Percentiles rank a stretch among this genome's conserved stretches.
Conservation (phyloP, 1,140 invertebrate species). For the Ceratina australensis region DNA sequence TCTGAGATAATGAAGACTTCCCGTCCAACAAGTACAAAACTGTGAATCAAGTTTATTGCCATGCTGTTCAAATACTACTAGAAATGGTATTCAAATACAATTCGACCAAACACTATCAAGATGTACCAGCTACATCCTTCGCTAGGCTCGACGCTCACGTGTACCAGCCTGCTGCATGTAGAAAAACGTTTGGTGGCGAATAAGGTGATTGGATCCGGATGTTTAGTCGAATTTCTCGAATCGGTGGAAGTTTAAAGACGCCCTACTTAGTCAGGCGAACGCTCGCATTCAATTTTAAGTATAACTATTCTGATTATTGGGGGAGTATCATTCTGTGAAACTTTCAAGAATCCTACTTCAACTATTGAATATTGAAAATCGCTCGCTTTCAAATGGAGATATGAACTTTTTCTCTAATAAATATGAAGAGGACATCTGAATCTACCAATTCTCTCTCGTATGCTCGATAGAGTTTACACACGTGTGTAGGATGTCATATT, state of each 20-base stretch:
- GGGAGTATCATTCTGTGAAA: neutral
- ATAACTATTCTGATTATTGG: slow-evolving; percentile 14
- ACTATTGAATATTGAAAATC: neutral
- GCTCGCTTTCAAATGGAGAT: too few relatives aligned
- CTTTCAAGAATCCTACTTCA: neutral
- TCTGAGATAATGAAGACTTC: slow-evolving; percentile 54
- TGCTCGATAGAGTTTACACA: too few relatives aligned
- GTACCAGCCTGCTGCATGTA: neutral
- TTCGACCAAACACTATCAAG: neutral
- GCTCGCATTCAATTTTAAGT: slow-evolving; percentile 5
- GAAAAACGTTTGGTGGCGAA: neutral
- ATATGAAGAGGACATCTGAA: too few relatives aligned
- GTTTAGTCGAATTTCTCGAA: neutral
- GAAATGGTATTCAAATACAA: neutral
- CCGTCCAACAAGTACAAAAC: slow-evolving; percentile 46
- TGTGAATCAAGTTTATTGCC: slow-evolving; percentile 41
- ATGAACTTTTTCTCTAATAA: neutral
- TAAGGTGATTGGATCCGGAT: neutral
- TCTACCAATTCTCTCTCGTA: too few relatives aligned
- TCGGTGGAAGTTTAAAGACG: slow-evolving; percentile 2
- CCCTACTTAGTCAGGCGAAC: slow-evolving; percentile 16
- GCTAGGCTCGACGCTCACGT: neutral
- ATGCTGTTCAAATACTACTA: slow-evolving; percentile 28
- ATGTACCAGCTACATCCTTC: too few relatives aligned
- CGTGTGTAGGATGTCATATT: too few relatives aligned